phyloP scores from a whole-genome alignment of 2,797 vertebrate genomes.

The Gila robusta region DNA sequence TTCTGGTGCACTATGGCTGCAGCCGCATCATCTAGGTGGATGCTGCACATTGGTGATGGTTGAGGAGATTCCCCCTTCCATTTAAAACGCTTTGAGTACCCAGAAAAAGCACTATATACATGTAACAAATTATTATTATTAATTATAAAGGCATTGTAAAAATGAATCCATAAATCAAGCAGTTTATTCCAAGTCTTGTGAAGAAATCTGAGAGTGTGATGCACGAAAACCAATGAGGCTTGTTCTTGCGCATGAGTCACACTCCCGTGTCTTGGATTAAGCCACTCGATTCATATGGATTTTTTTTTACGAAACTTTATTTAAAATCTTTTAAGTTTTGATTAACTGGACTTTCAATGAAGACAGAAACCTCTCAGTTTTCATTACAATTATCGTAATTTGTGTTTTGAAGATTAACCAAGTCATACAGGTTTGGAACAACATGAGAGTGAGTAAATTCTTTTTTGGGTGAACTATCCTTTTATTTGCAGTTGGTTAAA shows the following conservation, averaged over 20 bases:
- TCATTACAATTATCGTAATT: neutral
- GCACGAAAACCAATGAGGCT: neutral
- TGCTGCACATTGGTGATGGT: too few species aligned
- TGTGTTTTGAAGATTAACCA: neutral
- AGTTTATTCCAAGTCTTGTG: neutral
- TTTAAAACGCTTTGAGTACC: too few species aligned
- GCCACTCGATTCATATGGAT: neutral
- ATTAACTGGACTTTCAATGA: neutral
- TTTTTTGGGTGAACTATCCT: neutral
- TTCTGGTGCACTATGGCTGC: too few species aligned
- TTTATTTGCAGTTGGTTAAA: slow-evolving; percentile 14
- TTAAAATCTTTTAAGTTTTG: neutral
- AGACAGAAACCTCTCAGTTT: neutral
- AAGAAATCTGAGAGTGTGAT: neutral
- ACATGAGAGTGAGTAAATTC: neutral
- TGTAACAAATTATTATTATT: too few species aligned
- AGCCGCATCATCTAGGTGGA: too few species aligned
- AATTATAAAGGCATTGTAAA: neutral
- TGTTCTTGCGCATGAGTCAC: too few species aligned
- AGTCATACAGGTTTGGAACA: neutral
- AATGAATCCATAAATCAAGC: neutral
- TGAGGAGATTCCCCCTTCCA: too few species aligned
- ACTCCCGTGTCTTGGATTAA: neutral
- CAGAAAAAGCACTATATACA: too few species aligned
- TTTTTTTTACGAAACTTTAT: neutral